A percentile compares a stretch with the other conserved stretches of the same genome.
Evolutionary conservation across 2,888 invertebrate genomes (phyloP).

Genomic region (Elmis aenea): DNA sequence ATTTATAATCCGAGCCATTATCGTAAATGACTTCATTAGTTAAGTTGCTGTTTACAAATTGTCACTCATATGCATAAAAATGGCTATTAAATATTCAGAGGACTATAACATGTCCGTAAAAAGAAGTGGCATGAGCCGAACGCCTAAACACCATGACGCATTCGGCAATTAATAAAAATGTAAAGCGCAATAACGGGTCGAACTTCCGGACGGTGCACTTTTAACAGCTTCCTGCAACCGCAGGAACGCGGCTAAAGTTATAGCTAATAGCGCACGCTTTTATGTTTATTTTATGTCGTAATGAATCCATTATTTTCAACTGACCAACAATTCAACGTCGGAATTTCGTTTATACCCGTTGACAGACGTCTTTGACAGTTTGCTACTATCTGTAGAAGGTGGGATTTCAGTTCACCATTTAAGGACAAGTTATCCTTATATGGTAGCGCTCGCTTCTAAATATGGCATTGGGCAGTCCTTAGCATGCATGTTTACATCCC

Average conservation of each 20-base stretch:
- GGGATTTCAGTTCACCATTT: conserved; percentile 77
- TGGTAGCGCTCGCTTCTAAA: conserved; percentile 76
- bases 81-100: conserved; percentile 28
- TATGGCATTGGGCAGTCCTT: conserved; percentile 72
- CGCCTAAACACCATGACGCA: conserved; percentile 36
- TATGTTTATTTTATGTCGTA: conserved; percentile 12
- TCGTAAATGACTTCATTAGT: conserved; percentile 11
- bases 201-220: conserved; percentile 23
- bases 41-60: conserved; percentile 29
- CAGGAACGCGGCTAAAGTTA: conserved; percentile 4
- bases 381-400: conserved; percentile 48
- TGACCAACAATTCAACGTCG: conserved; percentile 23
- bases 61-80: conserved; percentile 27
- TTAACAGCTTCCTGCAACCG: conserved; percentile 12
- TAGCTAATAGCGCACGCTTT: conserved; percentile 8
- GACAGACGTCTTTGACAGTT: conserved; percentile 33
- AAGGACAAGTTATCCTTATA: conserved; percentile 77
- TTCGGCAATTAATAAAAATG: conserved; percentile 34
- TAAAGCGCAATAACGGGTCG: conserved; percentile 26
- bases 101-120: conserved; percentile 31
- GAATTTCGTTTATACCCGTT: conserved; percentile 31
- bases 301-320: conserved; percentile 24
- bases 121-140: conserved; percentile 31
- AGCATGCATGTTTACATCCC: conserved; percentile 46
- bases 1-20: too few relatives aligned